Evolutionary conservation across 2,797 vertebrate species (phyloP), one percentile per base, ranked within the genome.

Genomic region (Epinephelus coioides): DNA sequence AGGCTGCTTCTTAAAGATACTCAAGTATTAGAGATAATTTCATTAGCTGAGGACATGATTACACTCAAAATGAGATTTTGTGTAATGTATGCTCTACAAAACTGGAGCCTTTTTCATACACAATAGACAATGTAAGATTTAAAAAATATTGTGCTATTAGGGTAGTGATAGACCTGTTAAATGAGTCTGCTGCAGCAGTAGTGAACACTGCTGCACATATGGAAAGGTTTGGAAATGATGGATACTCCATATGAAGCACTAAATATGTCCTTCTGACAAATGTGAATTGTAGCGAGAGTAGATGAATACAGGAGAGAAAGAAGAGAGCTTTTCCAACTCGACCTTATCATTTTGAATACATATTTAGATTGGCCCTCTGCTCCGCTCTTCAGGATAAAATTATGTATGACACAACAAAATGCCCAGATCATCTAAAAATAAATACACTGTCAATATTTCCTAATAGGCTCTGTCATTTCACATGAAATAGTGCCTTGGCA

Each of bases 381-480:
- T 49, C 56, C 46, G 7, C 73, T 67, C 46, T 17, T 30, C 55
- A n/a, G 25, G 47, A 56, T 19, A 14, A 74, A 40, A 25, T 17
- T 5, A 49, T 40, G 47, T 30, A 51, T 3, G 18, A 15, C 17
- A 53, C 34, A 21, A 68, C 66, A 38, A 34, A 76, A 46, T n/a
- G 23, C 64, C 23, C 18, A 19, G 0, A n/a, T 19, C 47, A 30
- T 46, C 34, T 68, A 60, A 60, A 74, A 70, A 64, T 55, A 56
- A 77, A 72, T 17, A 6, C 23, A 40, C n/a, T 43, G 64, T 78
- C 68, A 61, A 47, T 56, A 51, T 51, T 43, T 12, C 53, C 60
- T 11, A 25, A 62, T 5, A 13, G 44, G 21, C 51, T 50, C 8
- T 34, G 50, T 73, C 57, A 47, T 21, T 49, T 66, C 61, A 10